A percentile compares a stretch with the other conserved stretches of the same genome.
These are phyloP conservation scores for Galbula dea DNA, from an alignment of 2,113 vertebrate species.

Conservation along the genomic window DNA sequence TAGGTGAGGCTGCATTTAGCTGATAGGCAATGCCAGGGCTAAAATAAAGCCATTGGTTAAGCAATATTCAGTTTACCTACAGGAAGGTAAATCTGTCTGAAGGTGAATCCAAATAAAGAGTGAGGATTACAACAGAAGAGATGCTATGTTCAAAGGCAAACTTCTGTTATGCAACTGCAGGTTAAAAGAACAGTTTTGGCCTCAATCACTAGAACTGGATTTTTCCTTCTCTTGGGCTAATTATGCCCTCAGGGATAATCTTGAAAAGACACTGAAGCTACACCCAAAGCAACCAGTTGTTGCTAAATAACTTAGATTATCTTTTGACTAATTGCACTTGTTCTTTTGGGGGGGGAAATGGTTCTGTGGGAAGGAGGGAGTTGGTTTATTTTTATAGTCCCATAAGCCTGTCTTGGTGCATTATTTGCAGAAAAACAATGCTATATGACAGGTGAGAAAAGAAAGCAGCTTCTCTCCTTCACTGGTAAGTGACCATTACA, in stretches of 20 bases:
- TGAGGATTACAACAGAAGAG: neutral
- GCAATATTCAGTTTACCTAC: neutral
- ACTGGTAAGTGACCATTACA: neutral
- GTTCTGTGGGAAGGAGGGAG: neutral
- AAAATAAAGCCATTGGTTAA: neutral
- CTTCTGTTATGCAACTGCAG: neutral
- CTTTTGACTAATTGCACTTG: neutral
- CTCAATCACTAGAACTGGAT: neutral
- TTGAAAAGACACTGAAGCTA: neutral
- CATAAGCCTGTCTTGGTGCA: neutral
- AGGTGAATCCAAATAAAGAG: neutral
- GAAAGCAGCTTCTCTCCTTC: neutral
- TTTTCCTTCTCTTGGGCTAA: conserved; percentile 1
- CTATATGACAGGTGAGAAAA: neutral
- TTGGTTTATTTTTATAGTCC: neutral
- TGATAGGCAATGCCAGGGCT: neutral
- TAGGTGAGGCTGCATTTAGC: neutral
- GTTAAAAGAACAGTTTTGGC: neutral
- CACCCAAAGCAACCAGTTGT: neutral
- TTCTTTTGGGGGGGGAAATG: neutral
- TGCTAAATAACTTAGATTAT: neutral
- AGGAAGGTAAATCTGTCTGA: neutral
- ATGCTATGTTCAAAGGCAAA: neutral
- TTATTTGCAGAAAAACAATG: neutral
- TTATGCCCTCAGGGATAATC: neutral